Base-by-base conservation (phyloP, 1,140 invertebrate species). In the Drosophila insularis region DNA sequence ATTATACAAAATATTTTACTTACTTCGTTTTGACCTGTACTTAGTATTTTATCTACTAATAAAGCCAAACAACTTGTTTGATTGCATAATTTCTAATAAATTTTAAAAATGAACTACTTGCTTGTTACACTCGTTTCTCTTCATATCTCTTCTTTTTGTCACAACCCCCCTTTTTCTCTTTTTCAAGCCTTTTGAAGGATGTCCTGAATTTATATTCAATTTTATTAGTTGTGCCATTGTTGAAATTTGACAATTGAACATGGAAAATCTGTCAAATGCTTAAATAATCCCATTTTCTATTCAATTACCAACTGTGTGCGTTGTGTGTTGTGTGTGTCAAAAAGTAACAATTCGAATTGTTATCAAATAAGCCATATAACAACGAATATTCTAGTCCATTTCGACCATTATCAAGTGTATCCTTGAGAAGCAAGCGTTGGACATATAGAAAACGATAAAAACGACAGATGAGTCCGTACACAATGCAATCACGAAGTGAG, bases 351-450 rank as follows among this genome's bases (percentile, higher is more conserved):
- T 66, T 39, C 46, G 54, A 71, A 74, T 68, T 61, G 69, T 72
- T 64, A 70, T 68, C 69, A 58, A 86, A 77, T 74, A 74, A 67
- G 39, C 31, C 65, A 86, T 64, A 78, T 78, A 69, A 54, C 62
- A 65, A 70, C 71, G 68, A 77, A 78, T 80, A 74, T 71, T 71
- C 74, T 64, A 56, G 64, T 74, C 78, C 63, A 69, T 80, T 86
- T 71, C 62, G 67, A 63, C 64, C 68, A 86, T 80, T 86, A 78
- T 86, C 74, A 70, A 86, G 69, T 81, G 81, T 35, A 78, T 85
- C 64, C 70, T 85, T 59, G 65, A 77, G 64, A 63, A 74, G 66
- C 73, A 63, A 80, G 27, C 11, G 8, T 32, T 14, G 55, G 55
- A 58, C 43, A 50, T 43, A 43, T 80, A 84, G 77, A 81, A 67